Evolutionary conservation across 2,888 invertebrate genomes (phyloP).

Genomic region (Xestoiulus laeticollis): DNA sequence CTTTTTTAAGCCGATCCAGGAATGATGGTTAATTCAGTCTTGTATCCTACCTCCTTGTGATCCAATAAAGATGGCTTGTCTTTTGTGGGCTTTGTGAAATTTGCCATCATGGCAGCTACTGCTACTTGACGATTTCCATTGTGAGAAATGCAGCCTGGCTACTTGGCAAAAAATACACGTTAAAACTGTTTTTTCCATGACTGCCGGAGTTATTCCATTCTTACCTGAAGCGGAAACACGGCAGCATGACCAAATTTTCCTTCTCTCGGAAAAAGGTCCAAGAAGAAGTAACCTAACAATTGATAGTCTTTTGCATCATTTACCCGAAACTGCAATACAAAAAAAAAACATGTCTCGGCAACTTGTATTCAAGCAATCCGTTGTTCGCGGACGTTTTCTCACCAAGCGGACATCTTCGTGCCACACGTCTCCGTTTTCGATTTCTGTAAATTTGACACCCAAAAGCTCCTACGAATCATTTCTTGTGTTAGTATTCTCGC

Average conservation of each 20-base stretch:
- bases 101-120: conserved; percentile 67
- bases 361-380: not conserved
- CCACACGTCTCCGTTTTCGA: conserved; percentile 65
- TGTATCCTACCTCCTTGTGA: conserved; percentile 65
- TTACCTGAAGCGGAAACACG: conserved; percentile 65
- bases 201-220: not conserved
- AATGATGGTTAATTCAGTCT: not conserved
- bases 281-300: conserved; percentile 67
- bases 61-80: conserved; percentile 66
- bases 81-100: conserved; percentile 66
- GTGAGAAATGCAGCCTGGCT: conserved; percentile 61
- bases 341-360: conserved; percentile 44
- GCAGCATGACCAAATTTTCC: conserved; percentile 69
- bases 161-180: conserved; percentile 52
- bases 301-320: conserved; percentile 62
- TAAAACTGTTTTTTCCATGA: conserved; percentile 24
- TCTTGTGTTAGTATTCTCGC: not conserved
- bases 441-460: conserved; percentile 63
- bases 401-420: conserved; percentile 66
- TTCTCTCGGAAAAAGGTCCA: conserved; percentile 67
- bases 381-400: conserved; percentile 54
- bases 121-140: conserved; percentile 63
- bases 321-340: conserved; percentile 64
- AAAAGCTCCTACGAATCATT: conserved; percentile 62
- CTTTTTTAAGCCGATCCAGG: not conserved